Evolutionary conservation across 64 coral and sea anemone species (phyloP), one percentile per base, ranked within the genome.

Genomic region (Montipora sp.): DNA sequence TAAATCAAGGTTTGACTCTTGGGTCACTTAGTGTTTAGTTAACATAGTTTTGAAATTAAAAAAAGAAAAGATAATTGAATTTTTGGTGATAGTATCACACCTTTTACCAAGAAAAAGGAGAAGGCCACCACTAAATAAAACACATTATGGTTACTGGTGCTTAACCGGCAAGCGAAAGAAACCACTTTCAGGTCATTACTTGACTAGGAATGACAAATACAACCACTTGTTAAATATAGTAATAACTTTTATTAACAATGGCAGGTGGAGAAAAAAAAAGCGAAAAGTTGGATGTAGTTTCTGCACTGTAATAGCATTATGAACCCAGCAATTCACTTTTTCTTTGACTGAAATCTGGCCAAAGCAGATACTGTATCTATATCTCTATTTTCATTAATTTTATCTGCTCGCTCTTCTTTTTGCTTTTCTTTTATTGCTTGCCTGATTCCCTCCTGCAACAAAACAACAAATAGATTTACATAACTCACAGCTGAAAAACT

Each of bases 311-410:
- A 68, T 5, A 16, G 9, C 8, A 13, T 18, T 68, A 13, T 18
- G 5, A 12, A 4, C 63, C 0, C 63, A 68, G 12, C 21, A 67
- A 5, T 22, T 71, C 47, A 85, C n/a, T 82, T 92, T 81, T 74
- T 1, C 70, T 72, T 95, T 18, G 83, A 80, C 13, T 60, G 73
- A 63, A 95, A 95, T 80, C 94, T 91, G 46, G 89, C 94, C 48
- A 95, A 76, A 43, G 83, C 84, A 57, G 73, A 80, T 51, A 55
- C 59, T 14, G 27, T 69, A 6, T 80, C 49, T 10, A 15, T 1
- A n/a, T 22, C 47, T 65, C 94, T 88, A 19, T 24, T 76, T 51
- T 90, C 81, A 57, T 89, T 92, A 48, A 92, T 87, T 3, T 99
- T 83, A 19, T 92, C 79, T 23, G 73, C 12, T 70, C 81, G 75